A percentile compares a stretch with the other conserved stretches of the same genome.
Conservation (phyloP, 1,140 invertebrate genomes). For the Bombyx mandarina region DNA sequence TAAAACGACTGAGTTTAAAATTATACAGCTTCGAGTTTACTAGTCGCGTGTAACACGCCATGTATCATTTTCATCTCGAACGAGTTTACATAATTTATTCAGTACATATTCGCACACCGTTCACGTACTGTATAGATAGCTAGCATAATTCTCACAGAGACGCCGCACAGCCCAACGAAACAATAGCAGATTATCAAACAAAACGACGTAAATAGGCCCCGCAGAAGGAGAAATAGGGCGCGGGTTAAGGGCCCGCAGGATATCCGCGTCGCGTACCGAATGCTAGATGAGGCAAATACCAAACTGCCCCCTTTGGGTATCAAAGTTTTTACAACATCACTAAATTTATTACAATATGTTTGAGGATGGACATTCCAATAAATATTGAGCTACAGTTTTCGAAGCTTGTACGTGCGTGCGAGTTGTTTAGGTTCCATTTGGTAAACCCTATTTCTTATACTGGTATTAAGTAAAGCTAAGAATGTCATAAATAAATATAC, state of each 20-base stretch:
- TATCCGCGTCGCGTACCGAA: conserved; percentile 55
- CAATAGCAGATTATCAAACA: conserved; percentile 68
- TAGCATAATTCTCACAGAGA: conserved; percentile 63
- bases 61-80: conserved; percentile 25
- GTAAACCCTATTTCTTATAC: too few species aligned
- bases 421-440: too few species aligned
- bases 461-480: too few species aligned
- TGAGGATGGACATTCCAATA: neutral
- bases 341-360: conserved; percentile 1
- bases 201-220: conserved; percentile 65
- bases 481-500: too few species aligned
- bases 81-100: conserved; percentile 42
- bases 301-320: conserved; percentile 12
- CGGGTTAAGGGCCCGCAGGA: conserved; percentile 59
- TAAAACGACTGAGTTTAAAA: neutral
- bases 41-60: neutral
- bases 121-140: conserved; percentile 63
- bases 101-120: conserved; percentile 53
- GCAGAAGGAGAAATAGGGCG: conserved; percentile 54
- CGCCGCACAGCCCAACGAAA: conserved; percentile 50
- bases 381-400: too few species aligned
- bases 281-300: conserved; percentile 45
- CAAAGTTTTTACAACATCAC: conserved; percentile 1
- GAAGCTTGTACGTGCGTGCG: too few species aligned
- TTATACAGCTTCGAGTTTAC: neutral